Conservation (phyloP, 2,888 invertebrate species). For the Alviniconcha strummeri region DNA sequence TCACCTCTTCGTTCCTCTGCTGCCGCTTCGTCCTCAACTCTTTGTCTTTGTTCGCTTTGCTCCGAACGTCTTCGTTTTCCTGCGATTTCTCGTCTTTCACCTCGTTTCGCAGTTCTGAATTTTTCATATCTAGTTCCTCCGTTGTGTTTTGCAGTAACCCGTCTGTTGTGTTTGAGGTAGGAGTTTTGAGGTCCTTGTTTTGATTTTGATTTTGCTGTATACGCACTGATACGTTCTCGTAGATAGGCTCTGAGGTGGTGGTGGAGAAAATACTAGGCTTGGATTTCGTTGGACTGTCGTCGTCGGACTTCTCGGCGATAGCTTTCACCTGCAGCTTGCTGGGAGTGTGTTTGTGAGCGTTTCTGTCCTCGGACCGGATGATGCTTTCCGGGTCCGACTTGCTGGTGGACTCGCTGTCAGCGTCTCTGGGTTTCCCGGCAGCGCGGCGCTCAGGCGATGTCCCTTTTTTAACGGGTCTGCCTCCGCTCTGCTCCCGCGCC, state of each 20-base stretch:
- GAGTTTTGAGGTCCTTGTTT: neutral
- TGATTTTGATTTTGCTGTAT: too few relatives aligned
- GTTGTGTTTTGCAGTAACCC: too few relatives aligned
- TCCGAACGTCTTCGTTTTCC: too few relatives aligned
- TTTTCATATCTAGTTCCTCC: too few relatives aligned
- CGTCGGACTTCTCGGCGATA: constrained; percentile 20
- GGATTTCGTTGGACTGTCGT: neutral
- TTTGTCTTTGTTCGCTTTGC: too few relatives aligned
- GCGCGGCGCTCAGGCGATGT: neutral
- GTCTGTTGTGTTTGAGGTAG: constrained; percentile 1
- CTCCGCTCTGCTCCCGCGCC: neutral
- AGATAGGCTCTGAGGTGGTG: constrained; percentile 18
- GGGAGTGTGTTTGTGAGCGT: neutral
- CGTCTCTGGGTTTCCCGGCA: neutral
- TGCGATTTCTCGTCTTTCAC: neutral
- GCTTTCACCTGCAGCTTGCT: constrained; percentile 27
- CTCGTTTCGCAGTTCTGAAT: neutral
- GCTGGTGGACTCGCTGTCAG: neutral
- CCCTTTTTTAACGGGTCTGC: neutral
- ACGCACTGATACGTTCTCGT: constrained; percentile 18
- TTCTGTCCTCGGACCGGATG: neutral
- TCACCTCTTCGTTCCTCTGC: too few relatives aligned
- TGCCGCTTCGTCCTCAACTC: too few relatives aligned
- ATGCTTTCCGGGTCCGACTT: neutral
- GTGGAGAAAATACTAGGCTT: neutral